Evolutionary conservation across 2,797 vertebrate species (phyloP).

Genomic region (Eurystomus glaucurus): DNA sequence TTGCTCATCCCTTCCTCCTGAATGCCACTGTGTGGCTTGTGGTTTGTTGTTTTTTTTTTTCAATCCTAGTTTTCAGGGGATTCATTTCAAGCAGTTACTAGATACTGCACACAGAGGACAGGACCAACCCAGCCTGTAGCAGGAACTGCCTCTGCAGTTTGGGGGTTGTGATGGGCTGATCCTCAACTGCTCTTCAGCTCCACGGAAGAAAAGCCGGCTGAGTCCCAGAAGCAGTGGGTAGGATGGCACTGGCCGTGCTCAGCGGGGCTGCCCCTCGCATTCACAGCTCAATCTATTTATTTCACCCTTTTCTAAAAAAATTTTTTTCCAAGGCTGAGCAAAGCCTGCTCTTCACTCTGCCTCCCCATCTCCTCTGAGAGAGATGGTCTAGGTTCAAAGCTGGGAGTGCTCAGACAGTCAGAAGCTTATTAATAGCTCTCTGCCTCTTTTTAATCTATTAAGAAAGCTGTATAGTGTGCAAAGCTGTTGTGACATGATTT

Average conservation of each 20-base stretch:
- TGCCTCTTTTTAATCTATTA: constrained; percentile 27
- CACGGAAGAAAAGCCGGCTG: background rate
- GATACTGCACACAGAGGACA: background rate
- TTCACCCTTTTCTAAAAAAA: background rate
- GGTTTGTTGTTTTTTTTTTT: background rate
- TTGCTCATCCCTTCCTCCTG: accelerated
- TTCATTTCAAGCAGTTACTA: background rate
- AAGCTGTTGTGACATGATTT: constrained; percentile 50
- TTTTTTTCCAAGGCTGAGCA: background rate
- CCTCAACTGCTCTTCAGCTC: background rate
- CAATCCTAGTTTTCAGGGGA: background rate
- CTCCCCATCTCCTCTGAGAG: background rate
- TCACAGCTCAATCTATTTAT: background rate
- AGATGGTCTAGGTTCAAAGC: background rate
- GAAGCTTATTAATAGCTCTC: constrained; percentile 51
- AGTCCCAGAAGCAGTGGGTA: background rate
- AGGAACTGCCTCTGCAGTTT: background rate
- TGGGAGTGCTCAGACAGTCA: constrained; percentile 10
- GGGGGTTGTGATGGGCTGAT: background rate
- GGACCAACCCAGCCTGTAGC: background rate
- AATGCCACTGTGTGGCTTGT: background rate
- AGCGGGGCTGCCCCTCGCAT: background rate
- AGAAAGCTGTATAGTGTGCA: background rate
- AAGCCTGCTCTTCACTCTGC: background rate
- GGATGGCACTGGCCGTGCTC: background rate